phyloP scores from a whole-genome alignment of 2,797 vertebrate genomes.

The Hephaestus fuliginosus region DNA sequence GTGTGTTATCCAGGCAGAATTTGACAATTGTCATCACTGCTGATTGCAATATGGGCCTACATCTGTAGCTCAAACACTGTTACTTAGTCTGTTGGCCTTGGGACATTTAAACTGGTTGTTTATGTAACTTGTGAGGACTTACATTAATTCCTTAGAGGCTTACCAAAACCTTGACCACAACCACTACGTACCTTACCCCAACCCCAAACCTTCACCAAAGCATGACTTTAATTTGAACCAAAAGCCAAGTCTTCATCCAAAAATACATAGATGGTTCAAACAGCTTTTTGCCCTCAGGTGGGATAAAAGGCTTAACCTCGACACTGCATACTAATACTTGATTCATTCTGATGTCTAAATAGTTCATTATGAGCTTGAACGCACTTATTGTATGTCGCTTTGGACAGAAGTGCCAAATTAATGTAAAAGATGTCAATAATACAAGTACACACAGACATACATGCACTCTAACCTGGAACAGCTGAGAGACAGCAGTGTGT shows the following conservation, averaged over 20 bases:
- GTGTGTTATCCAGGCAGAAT: neutral
- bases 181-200: conserved; percentile 7
- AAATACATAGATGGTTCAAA: conserved; percentile 7
- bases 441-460: neutral
- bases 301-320: neutral
- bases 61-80: conserved; percentile 3
- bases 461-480: conserved; percentile 11
- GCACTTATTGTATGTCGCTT: neutral
- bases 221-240: conserved; percentile 16
- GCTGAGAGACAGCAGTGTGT: conserved; percentile 33
- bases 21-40: neutral
- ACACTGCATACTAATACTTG: neutral
- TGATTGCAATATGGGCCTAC: neutral
- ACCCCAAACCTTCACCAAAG: conserved; percentile 23
- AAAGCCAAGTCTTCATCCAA: conserved; percentile 22
- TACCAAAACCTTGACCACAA: conserved; percentile 15
- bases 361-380: neutral
- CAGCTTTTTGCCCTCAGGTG: neutral
- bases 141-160: neutral
- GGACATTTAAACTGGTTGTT: conserved; percentile 16
- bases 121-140: conserved; percentile 4
- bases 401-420: neutral
- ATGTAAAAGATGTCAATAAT: neutral
- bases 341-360: neutral
- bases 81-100: conserved; percentile 1